Conservation (phyloP, 2,113 vertebrate genomes). For the Chloebia gouldiae region DNA sequence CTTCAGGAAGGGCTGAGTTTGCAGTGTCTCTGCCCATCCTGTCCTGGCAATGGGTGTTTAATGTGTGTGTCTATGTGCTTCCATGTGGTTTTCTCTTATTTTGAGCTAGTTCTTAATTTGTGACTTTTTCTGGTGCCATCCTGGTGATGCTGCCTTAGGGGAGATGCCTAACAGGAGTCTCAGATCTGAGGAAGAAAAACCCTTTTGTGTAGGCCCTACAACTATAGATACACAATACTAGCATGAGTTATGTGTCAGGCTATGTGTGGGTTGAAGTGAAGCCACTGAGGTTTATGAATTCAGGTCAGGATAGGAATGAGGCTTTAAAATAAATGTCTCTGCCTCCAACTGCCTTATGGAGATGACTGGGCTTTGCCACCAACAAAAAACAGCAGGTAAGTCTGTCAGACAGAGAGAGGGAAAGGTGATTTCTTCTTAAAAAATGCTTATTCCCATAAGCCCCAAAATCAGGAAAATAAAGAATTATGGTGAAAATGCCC, state of each 20-base stretch:
- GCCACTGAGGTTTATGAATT: neutral
- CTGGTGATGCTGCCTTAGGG: neutral
- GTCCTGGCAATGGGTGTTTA: neutral
- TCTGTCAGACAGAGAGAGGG: neutral
- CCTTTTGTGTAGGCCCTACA: neutral
- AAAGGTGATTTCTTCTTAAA: neutral
- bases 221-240: neutral
- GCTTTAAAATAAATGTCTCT: neutral
- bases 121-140: neutral
- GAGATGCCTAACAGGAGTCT: neutral
- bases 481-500: neutral
- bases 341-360: neutral
- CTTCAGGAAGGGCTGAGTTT: neutral
- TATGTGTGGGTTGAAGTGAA: neutral
- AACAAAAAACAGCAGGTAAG: neutral
- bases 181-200: neutral
- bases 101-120: neutral
- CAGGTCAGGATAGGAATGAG: neutral
- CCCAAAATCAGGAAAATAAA: neutral
- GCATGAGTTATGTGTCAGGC: neutral
- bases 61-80: neutral
- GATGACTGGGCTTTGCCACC: neutral
- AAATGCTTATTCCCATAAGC: neutral
- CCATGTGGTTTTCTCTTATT: neutral
- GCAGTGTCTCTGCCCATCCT: neutral